These are phyloP conservation scores for Dasyprocta punctata DNA, from an alignment of 2,113 vertebrate species.

Conservation along the genomic window DNA sequence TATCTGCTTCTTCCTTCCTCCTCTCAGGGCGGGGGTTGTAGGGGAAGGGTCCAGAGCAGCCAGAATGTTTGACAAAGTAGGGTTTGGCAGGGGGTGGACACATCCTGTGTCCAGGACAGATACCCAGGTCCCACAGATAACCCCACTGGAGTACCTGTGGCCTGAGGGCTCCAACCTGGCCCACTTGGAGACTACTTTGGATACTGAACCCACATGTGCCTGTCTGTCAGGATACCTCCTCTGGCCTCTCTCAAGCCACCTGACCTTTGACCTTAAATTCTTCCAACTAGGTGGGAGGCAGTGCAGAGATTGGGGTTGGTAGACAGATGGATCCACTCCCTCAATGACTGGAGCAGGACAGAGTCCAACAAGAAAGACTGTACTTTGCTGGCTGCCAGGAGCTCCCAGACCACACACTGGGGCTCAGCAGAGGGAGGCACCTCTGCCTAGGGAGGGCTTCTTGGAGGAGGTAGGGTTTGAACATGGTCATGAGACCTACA, in stretches of 20 bases:
- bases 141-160: neutral
- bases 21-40: neutral
- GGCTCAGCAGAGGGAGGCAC: neutral
- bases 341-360: neutral
- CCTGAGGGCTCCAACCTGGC: neutral
- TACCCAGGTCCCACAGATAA: neutral
- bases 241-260: neutral
- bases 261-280: neutral
- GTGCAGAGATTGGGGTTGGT: neutral
- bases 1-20: neutral
- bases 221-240: neutral
- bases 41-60: neutral
- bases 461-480: constrained; percentile 19
- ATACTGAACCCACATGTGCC: neutral
- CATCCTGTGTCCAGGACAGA: neutral
- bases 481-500: neutral
- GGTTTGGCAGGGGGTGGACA: neutral
- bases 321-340: neutral
- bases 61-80: neutral
- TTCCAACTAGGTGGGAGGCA: neutral
- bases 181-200: neutral
- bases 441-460: constrained; percentile 2
- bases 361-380: neutral
- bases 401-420: neutral
- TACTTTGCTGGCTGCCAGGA: neutral